Base-by-base conservation (phyloP, 2,888 invertebrate genomes). In the Cinara cedri region DNA sequence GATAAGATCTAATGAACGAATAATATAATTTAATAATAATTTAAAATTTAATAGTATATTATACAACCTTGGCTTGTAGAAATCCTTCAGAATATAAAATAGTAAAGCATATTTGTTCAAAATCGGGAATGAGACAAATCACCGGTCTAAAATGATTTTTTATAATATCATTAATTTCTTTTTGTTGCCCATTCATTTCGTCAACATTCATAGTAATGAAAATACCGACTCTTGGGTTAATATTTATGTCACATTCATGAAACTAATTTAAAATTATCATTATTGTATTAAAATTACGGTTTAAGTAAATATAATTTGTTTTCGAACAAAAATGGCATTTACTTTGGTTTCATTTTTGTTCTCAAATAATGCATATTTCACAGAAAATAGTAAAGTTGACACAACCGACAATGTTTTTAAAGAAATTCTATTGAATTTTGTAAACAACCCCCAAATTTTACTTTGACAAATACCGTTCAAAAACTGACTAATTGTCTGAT, bases 121-220 rank as follows among this genome's bases (percentile, higher is more conserved):
- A 87, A 85, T 97, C 96, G 0, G 97, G 97, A 62, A 95, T 90
- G 81, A 96, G 94, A 85, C 96, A 96, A 1, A 95, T 95, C 4
- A 96, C 96, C 0, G 97, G 96, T 13, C 97, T 88, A 86, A 97
- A 97, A 51, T 96, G 87, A 0, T 95, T 94, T 85, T 96, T 97
- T 8, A 97, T 94, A 0, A 94, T 94, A 86, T 97, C 96, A 0
- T 96, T 96, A 44, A 97, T 87, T 84, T 96, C 96, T 70, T 16
- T 49, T 51, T 26, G 26, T 0, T 95, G 95, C 75, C 95, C 90
- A 0, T 96, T 95, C 0, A 95, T 95, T 85, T 96, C 96, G 0
- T 96, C 96, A 0, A 96, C 96, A 87, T 97, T 96, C 95, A 96
- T 96, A 0, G 96, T 97, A 78, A 96, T 95, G 86, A 97, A 97